Conservation (phyloP, 2,113 vertebrate genomes). For the Accipiter virgatus region DNA sequence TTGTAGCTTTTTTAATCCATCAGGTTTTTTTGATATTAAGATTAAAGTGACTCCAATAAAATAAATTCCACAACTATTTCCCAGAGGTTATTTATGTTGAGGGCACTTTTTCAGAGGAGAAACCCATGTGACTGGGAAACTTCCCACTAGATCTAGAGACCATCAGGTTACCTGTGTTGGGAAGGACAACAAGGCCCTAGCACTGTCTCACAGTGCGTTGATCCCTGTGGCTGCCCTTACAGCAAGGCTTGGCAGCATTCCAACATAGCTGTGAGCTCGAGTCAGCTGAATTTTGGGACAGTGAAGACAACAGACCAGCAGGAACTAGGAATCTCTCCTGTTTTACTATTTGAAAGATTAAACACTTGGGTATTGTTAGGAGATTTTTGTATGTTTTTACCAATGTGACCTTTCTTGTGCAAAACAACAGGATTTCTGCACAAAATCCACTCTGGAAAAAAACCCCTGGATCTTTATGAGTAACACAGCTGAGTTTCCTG, state of each 20-base stretch:
- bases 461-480: neutral
- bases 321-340: neutral
- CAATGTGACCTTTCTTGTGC: neutral
- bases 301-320: neutral
- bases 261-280: rapidly evolving
- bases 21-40: neutral
- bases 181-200: neutral
- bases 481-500: slow-evolving; percentile 3
- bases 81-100: neutral
- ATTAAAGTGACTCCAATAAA: neutral
- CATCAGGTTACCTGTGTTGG: neutral
- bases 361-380: neutral
- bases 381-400: neutral
- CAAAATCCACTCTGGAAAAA: neutral
- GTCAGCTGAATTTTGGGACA: neutral
- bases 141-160: neutral
- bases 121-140: neutral
- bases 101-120: neutral
- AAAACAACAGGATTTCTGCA: neutral
- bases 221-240: rapidly evolving
- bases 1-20: neutral
- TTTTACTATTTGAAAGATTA: neutral
- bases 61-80: neutral
- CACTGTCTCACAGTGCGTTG: rapidly evolving
- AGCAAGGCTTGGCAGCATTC: neutral